Percentiles rank a stretch among this genome's conserved stretches.
Conservation (phyloP, 2,888 invertebrate species). For the Halictus ligatus region DNA sequence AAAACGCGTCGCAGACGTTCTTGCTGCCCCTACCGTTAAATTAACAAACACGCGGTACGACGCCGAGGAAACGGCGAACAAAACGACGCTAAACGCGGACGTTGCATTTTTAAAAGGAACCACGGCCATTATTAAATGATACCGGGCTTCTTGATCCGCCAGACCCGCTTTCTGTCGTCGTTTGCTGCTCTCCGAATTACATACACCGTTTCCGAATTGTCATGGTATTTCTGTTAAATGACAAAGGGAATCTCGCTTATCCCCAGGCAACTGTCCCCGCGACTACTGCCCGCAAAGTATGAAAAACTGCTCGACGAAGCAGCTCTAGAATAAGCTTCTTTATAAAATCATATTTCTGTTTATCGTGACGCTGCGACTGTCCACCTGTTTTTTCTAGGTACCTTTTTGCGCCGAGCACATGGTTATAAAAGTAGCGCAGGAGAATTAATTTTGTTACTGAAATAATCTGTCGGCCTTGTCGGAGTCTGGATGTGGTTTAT, state of each 20-base stretch:
- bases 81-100: background rate
- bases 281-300: background rate
- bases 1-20: background rate
- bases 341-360: background rate
- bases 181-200: background rate
- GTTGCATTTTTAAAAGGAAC: background rate
- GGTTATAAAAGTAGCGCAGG: background rate
- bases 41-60: background rate
- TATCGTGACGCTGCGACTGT: background rate
- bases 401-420: background rate
- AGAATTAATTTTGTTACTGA: background rate
- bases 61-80: background rate
- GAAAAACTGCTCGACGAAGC: slow-evolving; percentile 30
- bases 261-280: background rate
- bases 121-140: background rate
- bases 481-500: background rate
- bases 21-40: background rate
- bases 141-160: background rate
- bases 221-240: background rate
- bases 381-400: background rate
- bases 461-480: background rate
- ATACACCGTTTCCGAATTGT: background rate
- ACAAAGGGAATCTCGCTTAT: background rate
- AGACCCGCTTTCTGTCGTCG: background rate
- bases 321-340: background rate